Percentiles rank a stretch among this genome's conserved stretches.
Conservation (phyloP, 2,797 vertebrate genomes). For the Chloroceryle amazona region DNA sequence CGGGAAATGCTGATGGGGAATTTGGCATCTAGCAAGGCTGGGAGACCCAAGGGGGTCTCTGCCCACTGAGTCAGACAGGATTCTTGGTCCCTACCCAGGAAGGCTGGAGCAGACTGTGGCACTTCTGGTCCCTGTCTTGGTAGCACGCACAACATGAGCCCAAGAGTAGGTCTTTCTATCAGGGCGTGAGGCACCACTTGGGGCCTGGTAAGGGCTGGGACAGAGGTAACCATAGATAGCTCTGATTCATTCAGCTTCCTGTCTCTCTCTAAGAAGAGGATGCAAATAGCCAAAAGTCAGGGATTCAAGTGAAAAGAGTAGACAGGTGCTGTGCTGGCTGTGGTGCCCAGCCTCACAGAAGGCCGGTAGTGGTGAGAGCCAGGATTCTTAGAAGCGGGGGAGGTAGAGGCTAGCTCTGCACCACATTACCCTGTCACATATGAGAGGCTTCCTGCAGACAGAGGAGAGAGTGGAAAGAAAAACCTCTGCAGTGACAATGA, state of each 20-base stretch:
- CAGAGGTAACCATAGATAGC: neutral
- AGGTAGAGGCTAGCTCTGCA: constrained; percentile 62
- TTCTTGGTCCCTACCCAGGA: neutral
- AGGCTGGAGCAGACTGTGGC: neutral
- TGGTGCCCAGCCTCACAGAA: constrained; percentile 79
- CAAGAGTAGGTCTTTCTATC: neutral
- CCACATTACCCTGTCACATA: constrained; percentile 69
- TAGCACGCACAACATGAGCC: accelerated
- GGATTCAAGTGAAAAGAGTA: constrained; percentile 77
- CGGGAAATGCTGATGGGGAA: accelerated
- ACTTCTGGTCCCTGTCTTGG: neutral
- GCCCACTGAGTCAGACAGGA: neutral
- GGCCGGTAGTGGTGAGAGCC: constrained; percentile 84
- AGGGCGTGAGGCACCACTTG: neutral
- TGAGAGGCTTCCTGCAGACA: constrained; percentile 75
- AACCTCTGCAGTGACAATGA: neutral
- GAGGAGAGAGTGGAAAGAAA: constrained; percentile 27
- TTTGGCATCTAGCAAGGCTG: neutral
- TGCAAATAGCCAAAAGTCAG: constrained; percentile 62
- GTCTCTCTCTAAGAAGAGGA: constrained; percentile 77
- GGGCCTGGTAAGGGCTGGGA: neutral
- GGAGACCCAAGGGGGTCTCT: neutral
- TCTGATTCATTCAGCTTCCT: constrained; percentile 75
- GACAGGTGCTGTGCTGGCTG: constrained; percentile 48
- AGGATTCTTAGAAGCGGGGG: constrained; percentile 84